These are phyloP conservation scores for Sebastiscus albofasciatus DNA, from an alignment of 2,797 vertebrate species.

Conservation along the genomic window DNA sequence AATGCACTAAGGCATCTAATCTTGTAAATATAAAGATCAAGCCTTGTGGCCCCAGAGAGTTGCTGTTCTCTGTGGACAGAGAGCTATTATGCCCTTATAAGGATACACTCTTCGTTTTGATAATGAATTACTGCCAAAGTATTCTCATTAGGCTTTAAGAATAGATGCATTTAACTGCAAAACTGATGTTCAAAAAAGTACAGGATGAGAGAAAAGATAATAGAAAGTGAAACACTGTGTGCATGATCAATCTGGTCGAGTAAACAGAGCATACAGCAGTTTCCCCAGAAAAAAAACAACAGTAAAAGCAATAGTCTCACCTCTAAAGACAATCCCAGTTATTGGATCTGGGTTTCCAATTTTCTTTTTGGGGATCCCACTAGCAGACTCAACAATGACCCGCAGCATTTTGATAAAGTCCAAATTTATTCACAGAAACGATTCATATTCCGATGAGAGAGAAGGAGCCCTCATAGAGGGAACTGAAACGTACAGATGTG, in stretches of 20 bases:
- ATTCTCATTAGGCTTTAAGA: not conserved
- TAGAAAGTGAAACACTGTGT: not conserved
- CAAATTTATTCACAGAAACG: not conserved
- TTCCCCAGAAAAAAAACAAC: not conserved
- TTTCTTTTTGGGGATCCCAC: conserved; percentile 91
- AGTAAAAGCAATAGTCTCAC: conserved; percentile 78
- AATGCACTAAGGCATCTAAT: not conserved
- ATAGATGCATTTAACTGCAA: not conserved
- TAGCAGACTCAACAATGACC: conserved; percentile 91
- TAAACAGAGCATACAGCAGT: not conserved
- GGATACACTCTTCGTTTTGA: conserved; percentile 34
- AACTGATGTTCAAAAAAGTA: not conserved
- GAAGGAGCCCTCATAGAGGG: not conserved
- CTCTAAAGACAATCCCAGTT: conserved; percentile 88
- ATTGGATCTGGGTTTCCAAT: conserved; percentile 95
- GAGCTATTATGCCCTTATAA: conserved; percentile 65
- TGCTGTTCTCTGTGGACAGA: not conserved
- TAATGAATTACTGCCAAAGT: conserved; percentile 31
- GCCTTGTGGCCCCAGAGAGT: not conserved
- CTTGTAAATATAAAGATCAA: not conserved
- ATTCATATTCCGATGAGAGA: conserved; percentile 28
- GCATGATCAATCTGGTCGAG: not conserved
- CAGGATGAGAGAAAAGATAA: not conserved
- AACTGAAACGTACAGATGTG: conserved; percentile 43
- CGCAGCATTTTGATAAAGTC: conserved; percentile 87